A percentile compares a stretch with the other conserved stretches of the same genome.
Evolutionary conservation across 2,888 invertebrate genomes (phyloP).

Genomic region (Fabriciana adippe): DNA sequence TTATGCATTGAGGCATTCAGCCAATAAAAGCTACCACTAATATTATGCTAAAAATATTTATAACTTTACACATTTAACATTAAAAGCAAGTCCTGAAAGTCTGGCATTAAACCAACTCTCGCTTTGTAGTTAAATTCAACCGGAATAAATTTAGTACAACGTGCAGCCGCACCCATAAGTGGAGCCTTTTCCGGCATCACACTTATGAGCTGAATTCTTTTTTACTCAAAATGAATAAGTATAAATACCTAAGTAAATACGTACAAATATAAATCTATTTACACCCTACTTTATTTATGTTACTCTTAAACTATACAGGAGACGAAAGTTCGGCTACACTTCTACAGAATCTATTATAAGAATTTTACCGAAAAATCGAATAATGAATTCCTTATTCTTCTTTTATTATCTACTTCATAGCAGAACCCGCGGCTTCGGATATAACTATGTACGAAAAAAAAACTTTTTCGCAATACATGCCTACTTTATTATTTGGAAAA

Average conservation of each 20-base stretch:
- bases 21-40: conserved; percentile 7
- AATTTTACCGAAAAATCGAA: too few species aligned
- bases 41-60: conserved; percentile 24
- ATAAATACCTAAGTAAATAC: neutral
- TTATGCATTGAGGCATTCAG: neutral
- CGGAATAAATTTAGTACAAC: conserved; percentile 34
- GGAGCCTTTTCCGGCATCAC: conserved; percentile 23
- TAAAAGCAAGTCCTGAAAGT: conserved; percentile 27
- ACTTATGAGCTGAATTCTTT: conserved; percentile 16
- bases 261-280: neutral
- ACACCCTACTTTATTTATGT: too few species aligned
- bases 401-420: too few species aligned
- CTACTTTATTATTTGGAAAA: too few species aligned
- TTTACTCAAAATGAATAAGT: conserved; percentile 1
- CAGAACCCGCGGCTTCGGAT: too few species aligned
- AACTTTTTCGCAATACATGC: too few species aligned
- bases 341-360: too few species aligned
- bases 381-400: too few species aligned
- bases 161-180: conserved; percentile 23
- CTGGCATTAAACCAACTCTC: conserved; percentile 36
- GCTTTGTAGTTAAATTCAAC: conserved; percentile 32
- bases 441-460: too few species aligned
- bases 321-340: too few species aligned
- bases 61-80: conserved; percentile 32
- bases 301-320: too few species aligned